Base-by-base conservation (phyloP, 2,797 vertebrate species). In the Gymnothorax reevesii region DNA sequence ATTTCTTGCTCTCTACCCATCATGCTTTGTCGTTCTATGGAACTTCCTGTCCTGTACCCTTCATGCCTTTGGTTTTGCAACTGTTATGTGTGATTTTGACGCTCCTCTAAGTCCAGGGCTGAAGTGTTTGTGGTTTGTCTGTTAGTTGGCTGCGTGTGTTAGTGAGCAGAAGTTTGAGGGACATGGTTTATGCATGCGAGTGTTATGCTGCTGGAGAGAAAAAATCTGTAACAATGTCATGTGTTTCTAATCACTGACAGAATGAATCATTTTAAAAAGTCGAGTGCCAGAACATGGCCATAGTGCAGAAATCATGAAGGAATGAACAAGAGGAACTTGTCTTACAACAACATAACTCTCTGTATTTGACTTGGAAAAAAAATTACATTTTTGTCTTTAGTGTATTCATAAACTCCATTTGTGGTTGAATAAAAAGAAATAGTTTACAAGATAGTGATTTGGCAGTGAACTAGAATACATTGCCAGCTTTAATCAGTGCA, bases 191-290 rank as follows among this genome's bases (percentile, higher is more conserved):
- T 52, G 42, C n/a, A n/a, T 54, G 73, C 27, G 13, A 73, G 73
- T 80, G 49, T n/a, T 80, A 8, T 80, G 52, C 55, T 80, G 17
- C 77, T n/a, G 77, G 52, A 55, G 22, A 80, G 52, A 80, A 25
- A 6, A 42, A 55, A 80, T 77, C 22, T 80, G 77, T 20, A 54
- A 54, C 8, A 55, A 9, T 6, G 7, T 54, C 77, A 80, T 80
- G 77, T 80, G 77, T 80, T 80, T 80, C 20, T 20, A 55, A 80
- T 80, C 77, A 54, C 15, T 20, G 52, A 80, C 25, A 80, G 52
- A 80, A 55, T 54, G n/a, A 55, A 54, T 3, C 5, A 7, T 80
- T n/a, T n/a, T 22, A 54, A 7, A 6, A 49, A 79, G 7, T 20
- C 20, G 0, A n/a, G 49, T 55, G 52, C 77, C 77, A 55, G 77